Base-by-base conservation (phyloP, 2,113 vertebrate species). In the Halichoerus grypus region DNA sequence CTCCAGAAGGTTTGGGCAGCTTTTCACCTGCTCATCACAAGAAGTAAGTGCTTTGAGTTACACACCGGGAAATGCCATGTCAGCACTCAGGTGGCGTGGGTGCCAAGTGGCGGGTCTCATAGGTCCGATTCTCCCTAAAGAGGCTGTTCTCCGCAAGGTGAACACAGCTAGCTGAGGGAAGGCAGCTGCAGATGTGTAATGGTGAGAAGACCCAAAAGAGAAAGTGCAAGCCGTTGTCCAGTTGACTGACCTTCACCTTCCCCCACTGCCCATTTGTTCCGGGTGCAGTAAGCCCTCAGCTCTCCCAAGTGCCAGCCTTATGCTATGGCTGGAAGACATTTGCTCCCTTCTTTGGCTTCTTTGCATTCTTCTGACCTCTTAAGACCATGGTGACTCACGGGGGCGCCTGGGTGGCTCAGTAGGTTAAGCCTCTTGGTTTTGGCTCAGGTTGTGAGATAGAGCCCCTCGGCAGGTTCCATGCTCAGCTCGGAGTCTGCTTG, bases 51-150 rank as follows among this genome's bases (percentile, higher is more conserved):
- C 71, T 74, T 28, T 28, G 72, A 15, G 24, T 28, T 28, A 5
- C 72, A 46, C 24, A 46, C 13, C 3, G 7, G 28, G 2, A 67
- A 57, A n/a, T 81, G 10, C 39, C 3, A 0, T 15, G 39, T 15
- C 8, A 7, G 39, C 11, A 55, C 51, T 55, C 11, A n/a, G 51
- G 11, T 3, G 51, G 39, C 3, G 7, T 0, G 5, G 24, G 24
- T 14, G 61, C 51, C 26, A 1, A 22, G 61, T 81, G 63, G 53
- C 39, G 12, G 5, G 6, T 59, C 33, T 22, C 31, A 11, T 22
- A n/a, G 51, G 77, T 13, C 49, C 21, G 5, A 55, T 80, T 36
- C 51, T 80, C 51, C 77, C 77, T n/a, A 12, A n/a, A 55, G 31
- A 22, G 16, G 77, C 31, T 80, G 77, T 33, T 55, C 18, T n/a